Percentiles rank a stretch among this genome's conserved stretches.
phyloP scores from a whole-genome alignment of 2,113 vertebrate species.

The Calyptommatus sinebrachiatus region DNA sequence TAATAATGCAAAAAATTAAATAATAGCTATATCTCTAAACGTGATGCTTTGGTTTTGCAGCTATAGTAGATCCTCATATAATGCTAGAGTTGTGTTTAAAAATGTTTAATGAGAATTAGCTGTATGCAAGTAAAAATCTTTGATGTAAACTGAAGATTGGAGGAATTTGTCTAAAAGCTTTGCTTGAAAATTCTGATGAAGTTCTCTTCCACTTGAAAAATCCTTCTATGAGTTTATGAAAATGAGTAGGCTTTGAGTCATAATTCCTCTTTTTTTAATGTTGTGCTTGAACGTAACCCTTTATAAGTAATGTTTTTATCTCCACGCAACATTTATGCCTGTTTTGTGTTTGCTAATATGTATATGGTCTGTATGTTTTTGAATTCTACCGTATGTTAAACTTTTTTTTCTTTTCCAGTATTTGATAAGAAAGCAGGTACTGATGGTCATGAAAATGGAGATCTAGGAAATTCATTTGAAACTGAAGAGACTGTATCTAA shows the following conservation, averaged over 20 bases:
- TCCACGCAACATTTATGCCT: neutral
- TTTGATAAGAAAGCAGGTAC: conserved; percentile 85
- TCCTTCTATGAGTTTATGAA: neutral
- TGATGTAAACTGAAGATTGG: too few species aligned
- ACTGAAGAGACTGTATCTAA: conserved; percentile 80
- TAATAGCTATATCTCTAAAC: too few species aligned
- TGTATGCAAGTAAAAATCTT: too few species aligned
- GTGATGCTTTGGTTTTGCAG: too few species aligned
- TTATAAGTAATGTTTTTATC: neutral
- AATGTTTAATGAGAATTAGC: too few species aligned
- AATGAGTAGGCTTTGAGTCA: neutral
- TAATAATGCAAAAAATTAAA: neutral
- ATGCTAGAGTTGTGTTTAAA: too few species aligned
- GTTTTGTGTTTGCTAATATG: neutral
- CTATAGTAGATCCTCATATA: too few species aligned
- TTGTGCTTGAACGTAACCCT: neutral
- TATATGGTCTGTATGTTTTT: neutral
- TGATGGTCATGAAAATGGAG: conserved; percentile 85
- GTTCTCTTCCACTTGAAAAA: neutral
- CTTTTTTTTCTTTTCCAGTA: conserved; percentile 67
- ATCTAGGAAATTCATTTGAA: conserved; percentile 80
- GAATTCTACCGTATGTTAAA: conserved; percentile 34
- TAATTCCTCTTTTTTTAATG: neutral
- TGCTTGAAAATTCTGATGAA: neutral
- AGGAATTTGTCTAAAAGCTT: neutral